Evolutionary conservation across 2,797 vertebrate species (phyloP).

Genomic region (Hydrolagus colliei): DNA sequence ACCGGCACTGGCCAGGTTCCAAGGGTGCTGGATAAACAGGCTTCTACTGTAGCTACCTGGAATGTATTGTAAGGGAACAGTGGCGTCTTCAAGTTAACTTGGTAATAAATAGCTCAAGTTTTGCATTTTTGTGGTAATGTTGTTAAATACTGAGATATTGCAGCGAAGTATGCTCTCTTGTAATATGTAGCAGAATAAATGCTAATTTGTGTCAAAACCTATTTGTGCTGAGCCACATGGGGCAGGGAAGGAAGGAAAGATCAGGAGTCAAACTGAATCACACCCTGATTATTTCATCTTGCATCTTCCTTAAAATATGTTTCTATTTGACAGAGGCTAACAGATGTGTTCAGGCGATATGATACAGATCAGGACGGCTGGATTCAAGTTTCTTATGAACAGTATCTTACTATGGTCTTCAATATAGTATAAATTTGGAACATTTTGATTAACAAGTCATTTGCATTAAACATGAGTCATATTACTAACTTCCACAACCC

Average conservation of each 20-base stretch:
- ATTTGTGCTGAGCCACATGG: not conserved
- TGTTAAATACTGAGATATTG: not conserved
- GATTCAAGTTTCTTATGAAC: constrained; percentile 98
- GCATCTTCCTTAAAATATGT: not conserved
- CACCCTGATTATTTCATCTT: not conserved
- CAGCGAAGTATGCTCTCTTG: not conserved
- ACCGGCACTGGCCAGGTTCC: too few relatives aligned
- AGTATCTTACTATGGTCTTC: constrained; percentile 97
- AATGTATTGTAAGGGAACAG: not conserved
- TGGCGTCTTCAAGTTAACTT: too few relatives aligned
- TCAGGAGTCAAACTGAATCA: not conserved
- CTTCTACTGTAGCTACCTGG: not conserved
- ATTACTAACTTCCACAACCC: not conserved
- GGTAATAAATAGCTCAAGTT: not conserved
- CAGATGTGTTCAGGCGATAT: constrained; percentile 85
- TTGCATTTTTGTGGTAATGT: not conserved
- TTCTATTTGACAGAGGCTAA: constrained; percentile 71
- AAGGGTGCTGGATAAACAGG: too few relatives aligned
- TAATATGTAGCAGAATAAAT: not conserved
- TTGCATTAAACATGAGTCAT: too few relatives aligned
- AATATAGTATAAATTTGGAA: constrained; percentile 70
- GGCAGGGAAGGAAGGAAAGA: not conserved
- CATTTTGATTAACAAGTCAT: not conserved
- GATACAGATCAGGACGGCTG: constrained; percentile 97
- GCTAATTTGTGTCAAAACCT: not conserved